Conservation (phyloP, 2,797 vertebrate genomes). For the Vipera ursinii region DNA sequence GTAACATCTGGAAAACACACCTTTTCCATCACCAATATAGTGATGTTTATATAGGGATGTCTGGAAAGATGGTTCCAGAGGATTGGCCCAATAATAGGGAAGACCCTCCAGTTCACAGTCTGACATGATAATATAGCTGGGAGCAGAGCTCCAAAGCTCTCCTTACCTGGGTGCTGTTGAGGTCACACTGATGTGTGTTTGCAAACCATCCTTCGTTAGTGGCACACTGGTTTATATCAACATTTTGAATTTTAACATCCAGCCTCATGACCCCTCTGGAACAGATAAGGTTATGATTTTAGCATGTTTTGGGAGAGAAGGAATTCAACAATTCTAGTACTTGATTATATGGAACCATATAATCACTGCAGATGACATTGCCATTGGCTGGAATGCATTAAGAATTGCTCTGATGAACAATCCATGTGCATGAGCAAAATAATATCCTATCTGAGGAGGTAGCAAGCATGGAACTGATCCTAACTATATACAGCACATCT, state of each 20-base stretch:
- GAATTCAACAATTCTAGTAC: neutral
- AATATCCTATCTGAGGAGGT: neutral
- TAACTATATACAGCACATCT: neutral
- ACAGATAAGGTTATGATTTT: constrained; percentile 17
- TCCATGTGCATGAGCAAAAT: neutral
- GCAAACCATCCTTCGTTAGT: constrained; percentile 83
- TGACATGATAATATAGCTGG: neutral
- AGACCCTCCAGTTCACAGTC: neutral
- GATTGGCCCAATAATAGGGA: neutral
- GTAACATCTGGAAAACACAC: neutral
- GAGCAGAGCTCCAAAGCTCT: accelerated
- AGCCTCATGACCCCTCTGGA: constrained; percentile 86
- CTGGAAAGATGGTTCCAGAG: neutral
- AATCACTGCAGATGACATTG: neutral
- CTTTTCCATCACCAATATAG: neutral
- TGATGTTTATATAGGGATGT: neutral
- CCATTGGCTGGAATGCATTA: neutral
- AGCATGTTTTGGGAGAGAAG: neutral
- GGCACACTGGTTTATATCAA: constrained; percentile 86
- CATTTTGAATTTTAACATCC: constrained; percentile 83
- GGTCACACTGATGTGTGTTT: constrained; percentile 88
- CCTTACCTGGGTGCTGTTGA: constrained; percentile 91
- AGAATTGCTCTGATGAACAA: neutral
- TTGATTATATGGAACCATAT: neutral
- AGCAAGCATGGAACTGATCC: neutral